Base-by-base conservation (phyloP, 1,140 invertebrate species). In the Sminthurinus signatus region DNA sequence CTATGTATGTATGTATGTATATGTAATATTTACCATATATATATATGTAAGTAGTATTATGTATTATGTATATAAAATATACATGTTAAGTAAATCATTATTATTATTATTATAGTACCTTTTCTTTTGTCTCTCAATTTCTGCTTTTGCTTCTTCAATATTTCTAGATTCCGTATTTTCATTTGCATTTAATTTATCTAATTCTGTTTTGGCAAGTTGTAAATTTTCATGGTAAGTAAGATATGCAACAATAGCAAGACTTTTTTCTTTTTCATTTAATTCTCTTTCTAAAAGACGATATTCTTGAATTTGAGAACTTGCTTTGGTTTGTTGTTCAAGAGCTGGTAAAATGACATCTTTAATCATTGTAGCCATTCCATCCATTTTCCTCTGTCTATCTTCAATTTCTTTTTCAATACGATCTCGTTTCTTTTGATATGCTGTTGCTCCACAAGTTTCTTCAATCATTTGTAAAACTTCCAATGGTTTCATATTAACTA, bases 381-480 rank as follows among this genome's bases (percentile, higher is more conserved):
- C 80, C 0, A 99, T 78, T 78, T 93, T 95, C 2, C 82, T 84
- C 78, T 99, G 91, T 78, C 99, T 99, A 73, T 94, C 95, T 67
- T 91, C 88, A 65, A 99, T 93, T 0, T 87, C 89, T 74, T 86
- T 91, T 64, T 91, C 81, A 0, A 93, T 88, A 32, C 82, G 82
- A 72, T 92, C 87, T 73, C 93, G 95, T 75, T 99, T 99, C 0
- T 83, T 83, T 78, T 99, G 95, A 78, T 98, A 99, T 84, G 97
- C 88, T 73, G 88, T 87, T 1, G 96, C 98, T n/a, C 96, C 96
- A 1, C 95, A 94, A 27, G 96, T 95, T 81, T 99, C 97, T 80
- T 99, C 97, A 62, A 99, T 88, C 94, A 99, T 98, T 0, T 91
- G 91, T 32, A 99, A 80, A 75, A 98, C 96, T 87, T 99, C 96